Base-by-base conservation (phyloP, 2,797 vertebrate genomes). In the Ctenopoma kingsleyae region DNA sequence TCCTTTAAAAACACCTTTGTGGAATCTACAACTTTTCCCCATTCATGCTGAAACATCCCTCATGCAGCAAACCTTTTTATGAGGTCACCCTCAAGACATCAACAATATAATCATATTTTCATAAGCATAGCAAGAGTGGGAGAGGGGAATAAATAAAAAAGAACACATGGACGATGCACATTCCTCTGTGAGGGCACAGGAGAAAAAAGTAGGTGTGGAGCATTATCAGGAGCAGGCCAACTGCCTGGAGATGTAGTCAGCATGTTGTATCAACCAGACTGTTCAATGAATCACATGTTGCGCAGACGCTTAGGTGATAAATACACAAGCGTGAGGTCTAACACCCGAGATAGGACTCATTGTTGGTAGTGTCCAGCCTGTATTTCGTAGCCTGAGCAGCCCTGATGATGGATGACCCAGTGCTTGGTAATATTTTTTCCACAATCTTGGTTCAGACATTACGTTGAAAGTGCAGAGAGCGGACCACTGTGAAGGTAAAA, bases 321-420 rank as follows among this genome's bases (percentile, higher is more conserved):
- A 94, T 93, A 92, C 88, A 90, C 90, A 76, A 87, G 90, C 89
- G 82, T 86, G 88, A 89, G 91, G 90, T 88, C 89, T 87, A 89
- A 93, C 90, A 88, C 92, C 92, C 87, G 88, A 94, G 92, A 92
- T 93, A 92, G 92, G 84, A 79, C 83, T 87, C 89, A 89, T 89
- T 93, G 92, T 92, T 86, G 87, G 87, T 83, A 64, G 80, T 82
- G 75, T 82, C 83, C 20, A 50, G 88, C 88, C 83, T 90, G 89
- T 91, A 92, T 92, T 93, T 93, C 90, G 91, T 80, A 78, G 82
- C 82, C 81, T 27, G 62, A 82, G 85, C 83, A 89, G 83, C 79
- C 69, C 72, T 51, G 73, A 88, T 94, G 94, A 95, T 95, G 90
- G 92, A 95, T 94, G 89, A 75, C 64, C 54, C 23, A 16, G 78